Evolutionary conservation across 2,888 invertebrate genomes (phyloP), one percentile per base, ranked within the genome.

Genomic region (Drosophila anomalata): DNA sequence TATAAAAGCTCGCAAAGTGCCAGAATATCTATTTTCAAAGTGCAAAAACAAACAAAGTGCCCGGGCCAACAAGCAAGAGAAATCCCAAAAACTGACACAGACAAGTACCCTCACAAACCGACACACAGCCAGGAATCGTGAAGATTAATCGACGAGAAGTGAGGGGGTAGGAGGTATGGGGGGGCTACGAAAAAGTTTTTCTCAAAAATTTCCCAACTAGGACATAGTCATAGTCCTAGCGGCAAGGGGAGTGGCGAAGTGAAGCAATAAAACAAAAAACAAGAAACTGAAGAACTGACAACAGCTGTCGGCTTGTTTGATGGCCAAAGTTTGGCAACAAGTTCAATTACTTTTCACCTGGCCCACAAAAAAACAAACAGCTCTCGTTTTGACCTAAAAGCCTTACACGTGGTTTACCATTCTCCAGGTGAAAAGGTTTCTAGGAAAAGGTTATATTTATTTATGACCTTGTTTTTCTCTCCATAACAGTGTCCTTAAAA

Each of bases 291-390:
- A 41, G 31, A 47, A 66, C 62, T 55, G 66, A 60, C 81, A 75
- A 75, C 80, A 80, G 82, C 84, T 87, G 77, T 80, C 74, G 68
- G 78, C 71, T 71, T 78, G 78, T 68, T 78, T 75, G 75, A 84
- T 81, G 70, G 77, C 79, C 44, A 81, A 83, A 87, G 75, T 84
- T 83, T 69, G 66, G 56, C 56, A 72, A 61, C 78, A 75, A 83
- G 82, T 87, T 87, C 69, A 85, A 83, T 85, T 73, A 81, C 73
- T 77, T 85, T 85, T 76, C 71, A 80, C 81, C 74, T 76, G 84
- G 44, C 66, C 54, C 50, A 48, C 11, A 52, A 62, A 55, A 55
- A 71, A 71, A 33, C 53, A 56, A 71, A 52, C 72, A 72, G 42
- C 14, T 57, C 4, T 41, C 50, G 48, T 50, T 39, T 46, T 46